Evolutionary conservation across 2,888 invertebrate species (phyloP), one percentile per base, ranked within the genome.

Genomic region (Ormyrus nitidulus): DNA sequence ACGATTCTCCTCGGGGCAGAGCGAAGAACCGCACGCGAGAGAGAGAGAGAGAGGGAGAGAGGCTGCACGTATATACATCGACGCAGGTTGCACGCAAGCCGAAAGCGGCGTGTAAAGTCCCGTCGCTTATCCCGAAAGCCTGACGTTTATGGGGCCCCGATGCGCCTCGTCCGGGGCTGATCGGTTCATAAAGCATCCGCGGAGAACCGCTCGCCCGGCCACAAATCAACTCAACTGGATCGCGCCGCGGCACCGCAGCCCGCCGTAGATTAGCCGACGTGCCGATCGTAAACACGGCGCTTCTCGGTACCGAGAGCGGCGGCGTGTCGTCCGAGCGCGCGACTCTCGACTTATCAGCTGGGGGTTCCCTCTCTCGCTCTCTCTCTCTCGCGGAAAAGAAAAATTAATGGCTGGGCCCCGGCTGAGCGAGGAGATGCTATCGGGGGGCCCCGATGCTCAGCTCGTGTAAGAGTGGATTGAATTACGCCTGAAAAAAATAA

Each of bases 221-320:
- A 87, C 88, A 88, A 88, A 88, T 88, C 88, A 87, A 87, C 83
- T 83, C 84, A 85, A 86, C 84, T 85, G 85, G 83, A 84, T 84
- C 85, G 87, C 58, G 64, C 44, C 72, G 73, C 34, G n/a, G 72
- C 59, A 8, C 51, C 44, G 5, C 53, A 59, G 62, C 19, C 11
- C 62, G 62, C 19, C 34, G 11, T 51, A 13, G 59, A 62, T 79
- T 62, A 56, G 69, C 62, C 51, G 13, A 49, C 71, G 5, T 9
- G 56, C n/a, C 61, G 71, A 75, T 76, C 80, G 80, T 80, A 80
- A 80, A 80, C 49, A 80, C 54, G 5, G 58, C 4, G 19, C 13
- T 11, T 51, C 70, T 74, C 44, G 51, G 69, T 19, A 7, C 11
- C 34, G 34, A 34, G 34, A 34, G 34, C 34, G 34, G 34, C 34